phyloP scores from a whole-genome alignment of 2,113 vertebrate species.

The Perognathus longimembris region DNA sequence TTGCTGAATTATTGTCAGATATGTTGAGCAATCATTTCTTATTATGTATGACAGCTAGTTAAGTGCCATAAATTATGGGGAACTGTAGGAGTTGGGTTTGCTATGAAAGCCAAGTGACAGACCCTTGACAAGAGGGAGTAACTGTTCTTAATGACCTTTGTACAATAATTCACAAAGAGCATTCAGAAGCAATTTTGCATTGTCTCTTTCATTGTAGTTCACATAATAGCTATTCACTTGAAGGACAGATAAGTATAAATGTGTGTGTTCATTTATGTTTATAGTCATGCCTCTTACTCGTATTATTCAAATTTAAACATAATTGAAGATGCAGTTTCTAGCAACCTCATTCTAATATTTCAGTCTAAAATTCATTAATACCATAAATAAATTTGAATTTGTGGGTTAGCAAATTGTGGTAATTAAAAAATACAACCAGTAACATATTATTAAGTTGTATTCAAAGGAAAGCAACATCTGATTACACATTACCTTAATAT shows the following conservation, averaged over 20 bases:
- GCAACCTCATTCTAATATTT: not conserved
- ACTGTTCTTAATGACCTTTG: slow-evolving; percentile 39
- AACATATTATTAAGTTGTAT: not conserved
- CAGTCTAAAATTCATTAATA: not conserved
- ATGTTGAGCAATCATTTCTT: slow-evolving; percentile 66
- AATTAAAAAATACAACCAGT: slow-evolving; percentile 5
- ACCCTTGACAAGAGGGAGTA: not conserved
- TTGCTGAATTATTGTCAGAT: slow-evolving; percentile 69
- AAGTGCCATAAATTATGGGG: slow-evolving; percentile 70
- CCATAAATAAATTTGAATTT: not conserved
- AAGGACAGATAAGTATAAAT: not conserved
- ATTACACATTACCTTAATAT: not conserved
- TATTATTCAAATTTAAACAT: slow-evolving; percentile 9
- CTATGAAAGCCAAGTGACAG: slow-evolving; percentile 44
- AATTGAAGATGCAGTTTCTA: not conserved
- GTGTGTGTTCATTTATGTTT: not conserved
- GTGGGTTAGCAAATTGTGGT: not conserved
- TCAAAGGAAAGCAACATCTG: not conserved
- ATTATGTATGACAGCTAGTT: slow-evolving; percentile 71
- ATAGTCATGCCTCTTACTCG: not conserved
- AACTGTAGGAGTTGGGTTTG: slow-evolving; percentile 35
- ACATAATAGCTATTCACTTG: not conserved
- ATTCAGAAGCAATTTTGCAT: not conserved
- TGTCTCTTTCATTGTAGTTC: not conserved
- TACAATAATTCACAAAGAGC: not conserved